These are phyloP conservation scores for Zele albiditarsus DNA, from an alignment of 2,888 invertebrate genomes.

Conservation along the genomic window DNA sequence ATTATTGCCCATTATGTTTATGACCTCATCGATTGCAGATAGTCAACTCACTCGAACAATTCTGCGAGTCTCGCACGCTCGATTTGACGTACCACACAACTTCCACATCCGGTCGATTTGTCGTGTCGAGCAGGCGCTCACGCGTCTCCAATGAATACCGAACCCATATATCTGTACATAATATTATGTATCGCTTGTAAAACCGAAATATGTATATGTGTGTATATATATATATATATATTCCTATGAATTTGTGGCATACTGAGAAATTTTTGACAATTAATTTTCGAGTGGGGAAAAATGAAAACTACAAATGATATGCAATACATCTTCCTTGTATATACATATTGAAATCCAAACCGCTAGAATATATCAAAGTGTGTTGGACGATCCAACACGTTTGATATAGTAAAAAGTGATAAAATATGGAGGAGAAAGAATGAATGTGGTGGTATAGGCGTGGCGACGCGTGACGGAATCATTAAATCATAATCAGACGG, in stretches of 20 bases:
- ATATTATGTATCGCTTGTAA: conserved; percentile 12
- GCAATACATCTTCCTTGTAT: background rate
- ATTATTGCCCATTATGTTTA: background rate
- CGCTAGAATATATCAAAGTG: conserved; percentile 41
- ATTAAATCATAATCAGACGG: conserved; percentile 59
- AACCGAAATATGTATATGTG: background rate
- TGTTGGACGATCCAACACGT: background rate
- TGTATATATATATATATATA: background rate
- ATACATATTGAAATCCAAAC: background rate
- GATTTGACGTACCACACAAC: conserved; percentile 25
- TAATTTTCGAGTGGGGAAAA: background rate
- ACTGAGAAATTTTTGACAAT: background rate
- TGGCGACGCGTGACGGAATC: conserved; percentile 57
- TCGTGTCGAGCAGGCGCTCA: background rate
- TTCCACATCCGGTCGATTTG: conserved; percentile 37
- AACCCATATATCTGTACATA: conserved; percentile 7
- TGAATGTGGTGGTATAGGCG: conserved; percentile 39
- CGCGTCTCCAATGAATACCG: conserved; percentile 1
- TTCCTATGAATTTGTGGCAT: background rate
- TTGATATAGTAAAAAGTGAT: conserved; percentile 23
- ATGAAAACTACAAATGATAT: background rate
- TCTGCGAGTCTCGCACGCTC: conserved; percentile 19
- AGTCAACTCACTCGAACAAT: conserved; percentile 21
- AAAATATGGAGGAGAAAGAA: conserved; percentile 41
- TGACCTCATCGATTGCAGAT: conserved; percentile 13